phyloP scores from a whole-genome alignment of 2,113 vertebrate species.

The Pionites leucogaster region DNA sequence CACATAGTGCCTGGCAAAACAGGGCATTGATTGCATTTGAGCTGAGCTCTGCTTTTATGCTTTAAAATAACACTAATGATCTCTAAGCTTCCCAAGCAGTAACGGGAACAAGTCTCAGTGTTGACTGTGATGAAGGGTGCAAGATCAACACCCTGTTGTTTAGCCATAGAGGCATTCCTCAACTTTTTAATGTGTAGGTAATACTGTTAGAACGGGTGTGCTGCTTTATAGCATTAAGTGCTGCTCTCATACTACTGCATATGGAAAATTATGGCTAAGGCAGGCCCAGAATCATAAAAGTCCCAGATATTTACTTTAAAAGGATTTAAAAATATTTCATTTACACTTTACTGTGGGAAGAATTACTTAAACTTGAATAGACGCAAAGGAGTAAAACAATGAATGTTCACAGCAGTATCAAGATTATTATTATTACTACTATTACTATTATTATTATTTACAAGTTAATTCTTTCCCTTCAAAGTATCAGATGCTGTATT shows the following conservation, averaged over 20 bases:
- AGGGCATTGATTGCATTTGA: background rate
- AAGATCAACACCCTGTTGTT: background rate
- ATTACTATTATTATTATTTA: background rate
- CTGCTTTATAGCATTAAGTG: background rate
- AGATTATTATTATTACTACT: background rate
- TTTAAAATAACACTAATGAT: background rate
- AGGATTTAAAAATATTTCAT: background rate
- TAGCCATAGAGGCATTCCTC: background rate
- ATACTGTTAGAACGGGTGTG: background rate
- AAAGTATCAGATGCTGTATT: background rate
- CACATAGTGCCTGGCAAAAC: background rate
- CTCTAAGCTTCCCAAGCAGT: background rate
- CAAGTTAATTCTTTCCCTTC: background rate
- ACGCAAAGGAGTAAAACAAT: background rate
- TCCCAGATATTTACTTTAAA: background rate
- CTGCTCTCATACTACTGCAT: background rate
- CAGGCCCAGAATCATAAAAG: background rate
- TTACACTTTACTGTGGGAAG: background rate
- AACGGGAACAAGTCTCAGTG: background rate
- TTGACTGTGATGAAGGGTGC: background rate
- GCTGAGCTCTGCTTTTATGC: background rate
- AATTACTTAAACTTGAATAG: background rate
- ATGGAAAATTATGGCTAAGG: background rate
- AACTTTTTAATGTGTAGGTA: background rate
- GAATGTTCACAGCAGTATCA: background rate